A percentile compares a stretch with the other conserved stretches of the same genome.
Conservation (phyloP, 2,113 vertebrate genomes). For the Ornithorhynchus anatinus region DNA sequence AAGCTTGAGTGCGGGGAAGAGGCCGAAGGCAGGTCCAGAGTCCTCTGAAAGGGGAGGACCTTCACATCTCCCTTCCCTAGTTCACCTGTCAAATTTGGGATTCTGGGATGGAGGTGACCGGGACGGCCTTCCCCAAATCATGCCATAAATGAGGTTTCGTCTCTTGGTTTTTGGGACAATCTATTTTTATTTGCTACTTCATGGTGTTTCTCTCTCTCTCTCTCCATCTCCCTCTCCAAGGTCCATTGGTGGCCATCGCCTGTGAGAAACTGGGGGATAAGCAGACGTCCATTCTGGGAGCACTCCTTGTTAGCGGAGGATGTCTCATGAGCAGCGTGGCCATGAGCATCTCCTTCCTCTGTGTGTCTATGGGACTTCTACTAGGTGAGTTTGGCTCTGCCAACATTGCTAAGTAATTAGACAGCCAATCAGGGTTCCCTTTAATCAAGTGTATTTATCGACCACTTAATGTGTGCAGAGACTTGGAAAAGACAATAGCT, state of each 20-base stretch:
- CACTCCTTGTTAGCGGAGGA: conserved; percentile 77
- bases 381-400: conserved; percentile 76
- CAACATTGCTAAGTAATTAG: too few species aligned
- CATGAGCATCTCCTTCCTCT: conserved; percentile 82
- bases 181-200: too few species aligned
- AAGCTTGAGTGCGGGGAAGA: too few species aligned
- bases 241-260: conserved; percentile 78
- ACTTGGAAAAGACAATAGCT: too few species aligned
- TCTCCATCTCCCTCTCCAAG: conserved; percentile 55
- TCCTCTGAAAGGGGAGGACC: neutral
- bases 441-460: too few species aligned
- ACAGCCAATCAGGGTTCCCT: too few species aligned
- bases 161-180: neutral
- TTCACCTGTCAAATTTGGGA: neutral
- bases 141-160: neutral
- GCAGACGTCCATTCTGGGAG: conserved; percentile 76
- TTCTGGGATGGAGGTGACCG: neutral
- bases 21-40: too few species aligned
- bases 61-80: neutral
- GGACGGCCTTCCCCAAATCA: neutral
- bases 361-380: conserved; percentile 88
- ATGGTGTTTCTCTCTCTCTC: neutral
- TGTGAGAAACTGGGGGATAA: conserved; percentile 80
- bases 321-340: conserved; percentile 87
- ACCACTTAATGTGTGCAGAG: too few species aligned